phyloP scores from a whole-genome alignment of 2,797 vertebrate genomes.

The Liasis olivaceus region DNA sequence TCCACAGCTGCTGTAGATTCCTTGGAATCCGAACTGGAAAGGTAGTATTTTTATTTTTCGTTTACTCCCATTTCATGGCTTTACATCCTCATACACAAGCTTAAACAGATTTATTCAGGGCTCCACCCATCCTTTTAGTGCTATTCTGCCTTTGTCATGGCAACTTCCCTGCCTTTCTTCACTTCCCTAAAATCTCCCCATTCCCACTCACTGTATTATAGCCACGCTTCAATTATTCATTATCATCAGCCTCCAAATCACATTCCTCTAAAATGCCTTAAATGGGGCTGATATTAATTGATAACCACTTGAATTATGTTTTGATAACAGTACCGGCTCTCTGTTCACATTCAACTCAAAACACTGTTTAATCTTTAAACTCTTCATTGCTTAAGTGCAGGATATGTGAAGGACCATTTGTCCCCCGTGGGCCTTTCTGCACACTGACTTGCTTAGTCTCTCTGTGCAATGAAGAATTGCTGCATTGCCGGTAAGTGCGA shows the following conservation, averaged over 20 bases:
- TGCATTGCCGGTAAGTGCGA: too few relatives aligned
- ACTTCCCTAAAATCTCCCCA: neutral
- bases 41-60: neutral
- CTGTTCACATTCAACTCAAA: neutral
- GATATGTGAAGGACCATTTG: neutral
- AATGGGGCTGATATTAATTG: neutral
- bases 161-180: neutral
- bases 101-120: neutral
- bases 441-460: neutral
- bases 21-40: constrained; percentile 87
- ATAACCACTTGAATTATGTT: neutral
- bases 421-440: neutral
- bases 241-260: neutral
- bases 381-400: neutral
- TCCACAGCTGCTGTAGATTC: constrained; percentile 78
- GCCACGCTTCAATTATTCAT: neutral
- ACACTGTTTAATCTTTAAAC: neutral
- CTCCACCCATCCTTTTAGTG: neutral
- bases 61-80: neutral
- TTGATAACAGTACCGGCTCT: too few relatives aligned
- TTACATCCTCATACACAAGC: neutral
- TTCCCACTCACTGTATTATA: neutral
- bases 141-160: neutral
- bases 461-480: neutral
- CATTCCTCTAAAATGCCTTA: neutral